Conservation (phyloP, 2,113 vertebrate genomes). For the Callocephalon fimbriatum region DNA sequence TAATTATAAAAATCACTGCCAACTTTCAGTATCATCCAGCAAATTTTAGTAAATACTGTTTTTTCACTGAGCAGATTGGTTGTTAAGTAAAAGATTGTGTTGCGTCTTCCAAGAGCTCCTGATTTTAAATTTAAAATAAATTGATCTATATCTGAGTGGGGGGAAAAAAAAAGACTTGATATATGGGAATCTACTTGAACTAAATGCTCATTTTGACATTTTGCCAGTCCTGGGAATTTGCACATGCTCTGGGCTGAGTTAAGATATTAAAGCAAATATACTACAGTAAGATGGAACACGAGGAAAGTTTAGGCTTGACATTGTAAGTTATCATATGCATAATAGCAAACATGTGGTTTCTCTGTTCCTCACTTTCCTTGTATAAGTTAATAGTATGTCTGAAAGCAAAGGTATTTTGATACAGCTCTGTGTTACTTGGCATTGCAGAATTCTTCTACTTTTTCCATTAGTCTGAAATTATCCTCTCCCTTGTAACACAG, state of each 20-base stretch:
- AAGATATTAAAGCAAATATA: constrained; percentile 46
- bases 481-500: constrained; percentile 71
- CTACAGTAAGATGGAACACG: not conserved
- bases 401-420: constrained; percentile 69
- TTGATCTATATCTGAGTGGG: constrained; percentile 27
- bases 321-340: constrained; percentile 44
- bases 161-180: not conserved
- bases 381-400: constrained; percentile 65
- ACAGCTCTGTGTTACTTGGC: constrained; percentile 61
- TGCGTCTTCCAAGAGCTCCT: constrained; percentile 35
- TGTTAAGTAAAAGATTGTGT: constrained; percentile 44
- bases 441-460: constrained; percentile 70
- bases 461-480: constrained; percentile 76
- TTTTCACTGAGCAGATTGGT: constrained; percentile 44
- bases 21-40: not conserved
- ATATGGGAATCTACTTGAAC: constrained; percentile 43
- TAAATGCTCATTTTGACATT: constrained; percentile 67
- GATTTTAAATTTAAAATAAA: constrained; percentile 63
- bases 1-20: constrained; percentile 15
- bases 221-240: constrained; percentile 51
- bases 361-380: constrained; percentile 50
- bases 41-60: constrained; percentile 14
- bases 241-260: constrained; percentile 33
- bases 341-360: constrained; percentile 67
- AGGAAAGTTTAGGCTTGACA: constrained; percentile 36